Percentiles rank a stretch among this genome's conserved stretches.
These are phyloP conservation scores for Otis tarda DNA, from an alignment of 2,113 vertebrate species.

Conservation along the genomic window DNA sequence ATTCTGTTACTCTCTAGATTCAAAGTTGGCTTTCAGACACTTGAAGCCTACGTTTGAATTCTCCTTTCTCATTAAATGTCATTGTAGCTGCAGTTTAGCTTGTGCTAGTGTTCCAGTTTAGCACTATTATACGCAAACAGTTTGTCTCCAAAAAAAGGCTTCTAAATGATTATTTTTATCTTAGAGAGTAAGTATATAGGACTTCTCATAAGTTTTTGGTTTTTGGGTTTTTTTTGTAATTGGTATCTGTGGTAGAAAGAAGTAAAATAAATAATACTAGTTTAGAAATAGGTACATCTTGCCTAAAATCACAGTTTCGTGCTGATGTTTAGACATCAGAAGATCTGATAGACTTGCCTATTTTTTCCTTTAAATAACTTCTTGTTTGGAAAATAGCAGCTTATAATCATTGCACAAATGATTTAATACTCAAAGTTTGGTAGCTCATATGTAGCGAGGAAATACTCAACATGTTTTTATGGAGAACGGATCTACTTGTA, in stretches of 20 bases:
- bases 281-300: neutral
- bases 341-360: neutral
- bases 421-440: neutral
- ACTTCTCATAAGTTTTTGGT: neutral
- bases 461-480: neutral
- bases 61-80: neutral
- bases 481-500: neutral
- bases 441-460: neutral
- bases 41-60: neutral
- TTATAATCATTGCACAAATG: neutral
- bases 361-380: neutral
- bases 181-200: neutral
- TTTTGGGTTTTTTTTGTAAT: neutral
- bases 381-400: neutral
- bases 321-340: neutral
- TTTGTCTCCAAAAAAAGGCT: neutral
- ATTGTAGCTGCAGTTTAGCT: neutral
- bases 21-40: neutral
- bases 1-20: neutral
- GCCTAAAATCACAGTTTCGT: neutral
- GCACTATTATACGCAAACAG: neutral
- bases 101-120: neutral
- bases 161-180: neutral
- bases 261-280: neutral
- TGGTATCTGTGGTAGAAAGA: neutral